Evolutionary conservation across 2,888 invertebrate genomes (phyloP), one percentile per base, ranked within the genome.

Genomic region (Axea sp.): DNA sequence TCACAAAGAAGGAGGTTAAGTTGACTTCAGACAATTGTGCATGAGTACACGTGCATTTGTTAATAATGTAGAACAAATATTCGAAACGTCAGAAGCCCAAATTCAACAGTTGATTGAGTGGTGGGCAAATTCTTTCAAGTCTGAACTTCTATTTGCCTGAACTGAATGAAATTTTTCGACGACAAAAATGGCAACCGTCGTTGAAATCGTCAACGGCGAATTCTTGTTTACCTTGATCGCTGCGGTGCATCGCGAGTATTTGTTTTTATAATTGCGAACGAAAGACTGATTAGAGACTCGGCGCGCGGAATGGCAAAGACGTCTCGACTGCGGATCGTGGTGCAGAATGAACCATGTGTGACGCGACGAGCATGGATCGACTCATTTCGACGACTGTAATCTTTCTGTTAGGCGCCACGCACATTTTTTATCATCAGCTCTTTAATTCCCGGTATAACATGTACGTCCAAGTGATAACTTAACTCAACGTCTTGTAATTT

Each of bases 1-100:
- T 74, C 79, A 12, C 31, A 71, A 76, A 80, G 83, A 86, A 85
- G 81, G 86, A 85, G 86, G 85, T 83, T 85, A 86, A 84, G 78
- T 77, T 78, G 74, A 12, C 15, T 39, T 11, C 26, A 17, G 15
- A 28, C 49, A 15, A 26, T 22, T 22, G 19, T 17, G 22, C 4
- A 47, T 37, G 17, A 35, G n/a, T 26, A 35, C n/a, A 12, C 26
- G 33, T 4, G 28, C 22, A 43, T 59, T 35, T 12, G 33, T 35
- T 28, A 55, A 26, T 51, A 39, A 41, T 49, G 35, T 51, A 35
- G 43, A 57, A 64, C 33, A 49, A 62, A 55, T 15, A 64, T 8
- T 43, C 37, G 26, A 49, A 35, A 14, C 9, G 2, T 12, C 6
- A 9, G 15, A 2, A 8, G n/a, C 14, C 22, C 41, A 28, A 24